phyloP scores from a whole-genome alignment of 2,113 vertebrate species.

The Pachycephala philippinensis region DNA sequence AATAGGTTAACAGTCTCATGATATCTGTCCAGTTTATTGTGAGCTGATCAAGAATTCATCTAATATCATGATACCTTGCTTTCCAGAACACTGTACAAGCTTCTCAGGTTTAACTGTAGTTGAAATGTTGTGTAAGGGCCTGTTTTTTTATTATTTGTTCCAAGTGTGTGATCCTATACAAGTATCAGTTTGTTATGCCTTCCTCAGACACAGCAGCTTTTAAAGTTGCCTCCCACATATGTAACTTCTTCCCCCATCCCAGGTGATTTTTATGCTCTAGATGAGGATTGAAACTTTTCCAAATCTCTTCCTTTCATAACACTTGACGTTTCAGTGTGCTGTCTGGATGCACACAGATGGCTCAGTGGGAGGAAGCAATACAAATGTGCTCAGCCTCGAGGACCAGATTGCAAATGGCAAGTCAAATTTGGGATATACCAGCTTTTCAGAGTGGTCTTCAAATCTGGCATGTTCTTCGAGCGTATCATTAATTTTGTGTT shows the following conservation, averaged over 20 bases:
- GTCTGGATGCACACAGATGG: constrained; percentile 43
- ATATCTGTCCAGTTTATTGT: not conserved
- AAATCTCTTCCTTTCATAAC: not conserved
- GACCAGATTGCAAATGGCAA: constrained; percentile 9
- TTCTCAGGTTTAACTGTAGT: not conserved
- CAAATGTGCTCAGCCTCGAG: not conserved
- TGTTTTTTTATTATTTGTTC: not conserved
- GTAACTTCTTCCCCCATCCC: not conserved
- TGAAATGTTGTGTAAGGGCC: not conserved
- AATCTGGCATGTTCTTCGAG: not conserved
- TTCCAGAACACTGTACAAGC: not conserved
- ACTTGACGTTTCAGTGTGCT: not conserved
- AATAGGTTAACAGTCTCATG: not conserved
- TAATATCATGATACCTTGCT: not conserved
- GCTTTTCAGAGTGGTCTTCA: not conserved
- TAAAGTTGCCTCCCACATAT: not conserved
- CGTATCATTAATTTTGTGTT: not conserved
- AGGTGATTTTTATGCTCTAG: not conserved
- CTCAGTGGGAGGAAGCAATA: constrained; percentile 47
- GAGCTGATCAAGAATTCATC: not conserved
- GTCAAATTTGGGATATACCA: not conserved
- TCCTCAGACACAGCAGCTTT: not conserved
- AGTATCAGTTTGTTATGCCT: not conserved
- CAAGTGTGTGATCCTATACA: not conserved
- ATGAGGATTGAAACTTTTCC: not conserved